Evolutionary conservation across 2,113 vertebrate genomes (phyloP), one percentile per base, ranked within the genome.

Genomic region (Cinclus mexicanus): DNA sequence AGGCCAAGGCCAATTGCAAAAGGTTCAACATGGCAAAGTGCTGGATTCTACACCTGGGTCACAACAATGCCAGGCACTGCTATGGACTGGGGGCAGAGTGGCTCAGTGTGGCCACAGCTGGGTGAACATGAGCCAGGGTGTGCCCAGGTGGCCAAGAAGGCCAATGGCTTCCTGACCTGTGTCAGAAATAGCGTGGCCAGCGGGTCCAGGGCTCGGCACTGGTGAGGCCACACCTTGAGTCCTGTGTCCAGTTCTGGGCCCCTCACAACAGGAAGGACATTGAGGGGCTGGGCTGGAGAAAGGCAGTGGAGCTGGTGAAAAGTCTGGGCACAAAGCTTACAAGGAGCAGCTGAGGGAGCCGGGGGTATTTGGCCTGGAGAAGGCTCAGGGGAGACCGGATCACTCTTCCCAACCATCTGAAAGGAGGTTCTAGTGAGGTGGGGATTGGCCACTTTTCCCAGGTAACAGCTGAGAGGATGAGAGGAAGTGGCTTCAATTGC

Each of bases 291-390:
- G 28, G 3, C 29, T 7, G 12, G 70, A 76, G 41, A 55, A 61
- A 7, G 29, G n/a, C 14, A 61, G 1, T 0, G 0, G 21, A 23
- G 25, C 41, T 69, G 31, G 8, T 3, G 41, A 63, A 63, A 7
- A 25, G 25, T 24, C 18, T 77, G 29, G 83, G 21, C 41, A 69
- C 29, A 44, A 10, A 29, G 44, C 26, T 41, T 42, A 0, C 33
- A 56, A 42, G 31, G 42, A 76, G 35, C 7, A 18, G 21, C 55
- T 55, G 25, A 76, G 29, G 47, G 25, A 55, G 29, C 47, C 83
- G 61, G 25, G 17, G 1, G 2, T 76, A 25, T 55, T 69, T 26
- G 19, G 29, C 31, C 55, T 49, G 63, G 41, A 69, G 25, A 53
- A 61, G 47, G 21, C 55, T 75, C 47, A 60, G 29, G 18, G 11